These are phyloP conservation scores for Eulithis testata DNA, from an alignment of 2,888 invertebrate genomes.

Conservation along the genomic window DNA sequence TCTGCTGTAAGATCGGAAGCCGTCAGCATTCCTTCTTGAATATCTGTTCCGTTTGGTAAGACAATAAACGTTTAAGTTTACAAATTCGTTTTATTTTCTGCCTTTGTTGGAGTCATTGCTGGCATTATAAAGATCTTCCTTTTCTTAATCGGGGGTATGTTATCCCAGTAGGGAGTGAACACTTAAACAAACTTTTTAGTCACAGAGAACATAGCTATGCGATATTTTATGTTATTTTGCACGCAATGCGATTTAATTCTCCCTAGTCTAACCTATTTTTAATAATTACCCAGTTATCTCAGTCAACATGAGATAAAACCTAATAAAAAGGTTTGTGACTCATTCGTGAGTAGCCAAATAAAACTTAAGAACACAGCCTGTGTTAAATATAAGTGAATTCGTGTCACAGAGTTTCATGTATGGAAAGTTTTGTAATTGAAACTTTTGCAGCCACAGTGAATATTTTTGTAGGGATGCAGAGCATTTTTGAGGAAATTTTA, in stretches of 20 bases:
- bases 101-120: slow-evolving; percentile 48
- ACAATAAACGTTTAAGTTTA: slow-evolving; percentile 76
- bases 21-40: slow-evolving; percentile 77
- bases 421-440: no score
- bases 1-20: slow-evolving; percentile 61
- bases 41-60: slow-evolving; percentile 70
- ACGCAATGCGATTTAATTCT: slow-evolving; percentile 33
- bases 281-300: background rate
- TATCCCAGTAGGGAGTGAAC: background rate
- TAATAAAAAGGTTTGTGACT: no score
- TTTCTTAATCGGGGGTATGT: background rate
- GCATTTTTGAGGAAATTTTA: no score
- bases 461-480: no score
- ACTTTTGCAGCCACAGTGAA: no score
- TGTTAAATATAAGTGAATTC: slow-evolving; percentile 1
- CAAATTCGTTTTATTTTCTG: slow-evolving; percentile 54
- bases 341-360: no score
- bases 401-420: background rate
- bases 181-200: background rate
- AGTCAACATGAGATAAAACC: no score
- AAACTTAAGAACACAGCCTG: no score
- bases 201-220: slow-evolving; percentile 23
- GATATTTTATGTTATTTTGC: slow-evolving; percentile 19
- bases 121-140: slow-evolving; percentile 48
- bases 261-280: background rate